Evolutionary conservation across 2,113 vertebrate species (phyloP).

Genomic region (Tupaia chinensis): DNA sequence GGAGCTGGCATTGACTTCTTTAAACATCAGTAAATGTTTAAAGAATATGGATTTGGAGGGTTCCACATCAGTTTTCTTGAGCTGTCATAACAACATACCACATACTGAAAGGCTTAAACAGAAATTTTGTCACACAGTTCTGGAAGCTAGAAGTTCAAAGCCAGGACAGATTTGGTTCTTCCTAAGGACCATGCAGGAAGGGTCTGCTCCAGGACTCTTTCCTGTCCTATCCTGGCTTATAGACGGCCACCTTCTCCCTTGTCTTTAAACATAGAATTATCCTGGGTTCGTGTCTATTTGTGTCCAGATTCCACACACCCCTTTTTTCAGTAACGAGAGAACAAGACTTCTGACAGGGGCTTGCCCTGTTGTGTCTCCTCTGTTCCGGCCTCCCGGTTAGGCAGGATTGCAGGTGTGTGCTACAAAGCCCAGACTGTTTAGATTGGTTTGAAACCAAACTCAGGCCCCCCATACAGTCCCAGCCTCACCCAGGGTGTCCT

Average conservation of each 20-base stretch:
- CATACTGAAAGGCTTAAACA: no score
- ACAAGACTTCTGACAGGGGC: no score
- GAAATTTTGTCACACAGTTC: no score
- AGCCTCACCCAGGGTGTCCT: no score
- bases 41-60: background rate
- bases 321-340: background rate
- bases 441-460: no score
- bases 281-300: background rate
- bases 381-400: no score
- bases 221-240: background rate
- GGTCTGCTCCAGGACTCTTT: background rate
- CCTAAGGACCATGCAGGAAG: background rate
- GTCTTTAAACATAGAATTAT: background rate
- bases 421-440: no score
- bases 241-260: background rate
- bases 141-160: background rate
- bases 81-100: no score
- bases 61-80: background rate
- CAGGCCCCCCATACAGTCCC: no score
- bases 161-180: background rate
- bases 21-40: background rate
- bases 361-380: no score
- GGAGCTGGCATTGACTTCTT: background rate
- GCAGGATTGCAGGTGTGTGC: no score
- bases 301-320: background rate